Evolutionary conservation across 2,113 vertebrate species (phyloP).

Genomic region (Gopherus evgoodei): DNA sequence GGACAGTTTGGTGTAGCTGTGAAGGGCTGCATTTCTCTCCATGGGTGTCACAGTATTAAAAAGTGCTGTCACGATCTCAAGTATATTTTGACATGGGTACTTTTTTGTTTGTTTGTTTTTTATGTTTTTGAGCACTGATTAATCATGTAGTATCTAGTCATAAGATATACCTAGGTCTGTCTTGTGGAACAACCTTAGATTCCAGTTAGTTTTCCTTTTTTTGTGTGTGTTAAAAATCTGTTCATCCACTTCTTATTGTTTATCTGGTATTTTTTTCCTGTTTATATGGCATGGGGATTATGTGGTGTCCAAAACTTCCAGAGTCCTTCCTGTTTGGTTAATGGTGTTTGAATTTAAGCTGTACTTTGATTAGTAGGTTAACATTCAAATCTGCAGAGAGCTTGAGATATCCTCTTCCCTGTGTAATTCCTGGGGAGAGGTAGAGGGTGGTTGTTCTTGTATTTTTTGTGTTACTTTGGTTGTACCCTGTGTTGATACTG

Average conservation of each 20-base stretch:
- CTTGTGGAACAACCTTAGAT: not conserved
- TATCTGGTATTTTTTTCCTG: not conserved
- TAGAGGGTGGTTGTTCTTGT: not conserved
- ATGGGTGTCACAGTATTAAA: not conserved
- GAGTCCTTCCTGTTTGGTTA: not conserved
- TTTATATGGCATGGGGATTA: not conserved
- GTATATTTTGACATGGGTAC: not conserved
- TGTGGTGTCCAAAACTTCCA: not conserved
- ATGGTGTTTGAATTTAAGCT: slow-evolving; percentile 20
- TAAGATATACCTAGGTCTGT: not conserved
- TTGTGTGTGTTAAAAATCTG: not conserved
- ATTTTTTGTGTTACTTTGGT: not conserved
- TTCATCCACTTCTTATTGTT: not conserved
- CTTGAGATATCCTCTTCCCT: slow-evolving; percentile 15
- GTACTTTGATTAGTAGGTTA: not conserved
- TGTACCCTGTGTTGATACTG: not conserved
- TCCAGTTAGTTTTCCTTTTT: not conserved
- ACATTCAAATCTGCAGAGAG: not conserved
- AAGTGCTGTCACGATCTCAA: not conserved
- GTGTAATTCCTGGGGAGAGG: not conserved
- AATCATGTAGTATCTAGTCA: not conserved
- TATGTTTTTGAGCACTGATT: not conserved
- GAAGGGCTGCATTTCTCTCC: not conserved
- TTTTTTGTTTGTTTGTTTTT: not conserved
- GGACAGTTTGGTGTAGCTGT: not conserved